phyloP scores from a whole-genome alignment of 2,888 invertebrate species.

The Spodoptera exigua region DNA sequence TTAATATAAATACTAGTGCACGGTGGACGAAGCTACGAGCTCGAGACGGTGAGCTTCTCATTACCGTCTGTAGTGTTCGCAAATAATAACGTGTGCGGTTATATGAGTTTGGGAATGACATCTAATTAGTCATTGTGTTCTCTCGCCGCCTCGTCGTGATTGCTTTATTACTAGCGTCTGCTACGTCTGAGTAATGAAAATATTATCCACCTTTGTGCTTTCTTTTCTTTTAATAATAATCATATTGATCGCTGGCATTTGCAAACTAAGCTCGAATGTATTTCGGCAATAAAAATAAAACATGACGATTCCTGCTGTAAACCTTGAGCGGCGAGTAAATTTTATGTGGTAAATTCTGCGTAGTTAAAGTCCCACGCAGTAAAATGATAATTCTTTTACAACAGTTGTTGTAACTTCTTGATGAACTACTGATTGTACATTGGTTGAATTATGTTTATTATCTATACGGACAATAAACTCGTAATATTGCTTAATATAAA shows the following conservation, averaged over 20 bases:
- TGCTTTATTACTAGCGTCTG: conserved; percentile 37
- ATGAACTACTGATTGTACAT: conserved; percentile 35
- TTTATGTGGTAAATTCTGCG: conserved; percentile 49
- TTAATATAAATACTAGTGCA: conserved; percentile 52
- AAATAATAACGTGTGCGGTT: conserved; percentile 39
- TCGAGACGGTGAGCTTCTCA: conserved; percentile 48
- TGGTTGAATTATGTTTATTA: conserved; percentile 17
- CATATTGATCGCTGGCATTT: conserved; percentile 18
- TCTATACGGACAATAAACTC: background rate
- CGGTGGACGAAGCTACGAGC: conserved; percentile 38
- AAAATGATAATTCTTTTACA: conserved; percentile 62
- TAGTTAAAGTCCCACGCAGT: conserved; percentile 46
- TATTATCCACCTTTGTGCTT: conserved; percentile 17
- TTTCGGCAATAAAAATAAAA: conserved; percentile 50
- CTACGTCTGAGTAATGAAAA: conserved; percentile 28
- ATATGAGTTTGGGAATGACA: conserved; percentile 51
- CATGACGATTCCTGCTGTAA: conserved; percentile 34
- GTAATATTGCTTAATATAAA: background rate
- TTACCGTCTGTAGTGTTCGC: conserved; percentile 46
- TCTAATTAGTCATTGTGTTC: conserved; percentile 47
- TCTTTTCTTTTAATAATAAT: conserved; percentile 3
- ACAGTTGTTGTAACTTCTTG: conserved; percentile 46
- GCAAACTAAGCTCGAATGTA: conserved; percentile 17
- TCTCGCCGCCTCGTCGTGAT: conserved; percentile 30
- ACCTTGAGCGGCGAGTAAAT: conserved; percentile 37